A percentile compares a stretch with the other conserved stretches of the same genome.
phyloP scores from a whole-genome alignment of 2,888 invertebrate species.

The Drosophila helvetica region DNA sequence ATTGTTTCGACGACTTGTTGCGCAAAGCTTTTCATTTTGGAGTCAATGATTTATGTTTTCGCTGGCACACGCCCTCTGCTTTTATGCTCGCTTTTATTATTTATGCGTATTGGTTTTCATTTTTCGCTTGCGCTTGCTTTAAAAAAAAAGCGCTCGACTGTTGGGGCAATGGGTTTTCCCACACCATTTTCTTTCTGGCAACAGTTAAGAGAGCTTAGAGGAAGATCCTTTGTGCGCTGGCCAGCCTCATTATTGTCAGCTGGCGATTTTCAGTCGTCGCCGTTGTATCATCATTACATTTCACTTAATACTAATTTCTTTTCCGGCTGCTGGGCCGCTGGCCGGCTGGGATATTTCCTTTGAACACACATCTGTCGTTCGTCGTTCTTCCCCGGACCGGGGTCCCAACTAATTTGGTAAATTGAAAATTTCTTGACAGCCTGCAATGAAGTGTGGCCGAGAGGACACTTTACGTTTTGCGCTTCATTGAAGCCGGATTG shows the following conservation, averaged over 20 bases:
- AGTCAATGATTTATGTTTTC: constrained; percentile 73
- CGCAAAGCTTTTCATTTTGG: constrained; percentile 75
- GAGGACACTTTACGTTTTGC: constrained; percentile 65
- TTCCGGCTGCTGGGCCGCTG: constrained; percentile 49
- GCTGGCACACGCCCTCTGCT: constrained; percentile 44
- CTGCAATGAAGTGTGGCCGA: constrained; percentile 74
- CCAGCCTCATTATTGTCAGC: constrained; percentile 63
- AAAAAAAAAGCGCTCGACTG: constrained; percentile 45
- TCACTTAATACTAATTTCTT: constrained; percentile 68
- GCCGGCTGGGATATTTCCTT: constrained; percentile 29
- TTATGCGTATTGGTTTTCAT: constrained; percentile 55
- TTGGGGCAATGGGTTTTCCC: constrained; percentile 16
- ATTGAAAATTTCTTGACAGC: constrained; percentile 76
- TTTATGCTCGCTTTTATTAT: constrained; percentile 53
- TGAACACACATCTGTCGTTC: constrained; percentile 34
- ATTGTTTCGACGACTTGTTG: constrained; percentile 76
- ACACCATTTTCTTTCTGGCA: constrained; percentile 39
- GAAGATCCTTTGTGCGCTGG: neutral
- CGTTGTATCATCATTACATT: constrained; percentile 69
- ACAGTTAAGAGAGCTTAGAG: constrained; percentile 41
- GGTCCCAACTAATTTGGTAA: constrained; percentile 67
- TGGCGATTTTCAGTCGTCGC: constrained; percentile 64
- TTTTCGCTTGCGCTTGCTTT: constrained; percentile 36
- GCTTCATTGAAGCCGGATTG: constrained; percentile 58
- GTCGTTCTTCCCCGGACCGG: constrained; percentile 3